Base-by-base conservation (phyloP, 2,888 invertebrate genomes). In the Yponomeuta evonymella region DNA sequence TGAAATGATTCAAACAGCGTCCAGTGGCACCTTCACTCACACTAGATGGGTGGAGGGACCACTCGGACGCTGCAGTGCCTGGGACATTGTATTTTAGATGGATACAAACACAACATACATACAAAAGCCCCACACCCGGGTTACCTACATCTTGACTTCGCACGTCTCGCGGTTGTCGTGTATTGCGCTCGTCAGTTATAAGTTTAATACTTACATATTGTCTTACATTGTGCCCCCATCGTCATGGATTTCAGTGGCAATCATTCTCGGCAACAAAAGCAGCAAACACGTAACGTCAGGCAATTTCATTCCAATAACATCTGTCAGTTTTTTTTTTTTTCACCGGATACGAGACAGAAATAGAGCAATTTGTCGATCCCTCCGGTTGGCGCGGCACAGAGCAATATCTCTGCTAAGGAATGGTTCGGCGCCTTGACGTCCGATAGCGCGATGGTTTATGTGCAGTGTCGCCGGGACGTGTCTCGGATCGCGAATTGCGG, bases 361-460 rank as follows among this genome's bases (percentile, higher is more conserved):
- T 76, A 75, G 75, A 76, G 72, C 74, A 74, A 75, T 77, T 75
- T 76, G 74, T 76, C 73, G 71, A 67, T 72, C 74, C 71, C 72
- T 73, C 67, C 9, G 63, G 15, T 15, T 33, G 12, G 43, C 48
- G 62, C 9, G 30, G 70, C 23, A 36, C 66, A n/a, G 65, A 48
- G 70, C 70, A 65, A 66, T 70, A 70, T 66, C 67, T 70, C 58
- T 48, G 48, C 65, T 65, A 48, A 48, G 75, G 76, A 80, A 78
- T 75, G 78, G 78, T 75, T 80, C 78, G 80, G 78, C 75, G 79
- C 77, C 77, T 78, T 79, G 81, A 80, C 81, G 81, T 79, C 83
- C 82, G 82, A 86, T 88, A 86, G 85, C 82, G 76, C 79, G 81
- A 84, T 88, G 82, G 82, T 88, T 88, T 87, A 88, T 87, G 79